These are phyloP conservation scores for Macaria notata DNA, from an alignment of 2,888 invertebrate genomes.

Conservation along the genomic window DNA sequence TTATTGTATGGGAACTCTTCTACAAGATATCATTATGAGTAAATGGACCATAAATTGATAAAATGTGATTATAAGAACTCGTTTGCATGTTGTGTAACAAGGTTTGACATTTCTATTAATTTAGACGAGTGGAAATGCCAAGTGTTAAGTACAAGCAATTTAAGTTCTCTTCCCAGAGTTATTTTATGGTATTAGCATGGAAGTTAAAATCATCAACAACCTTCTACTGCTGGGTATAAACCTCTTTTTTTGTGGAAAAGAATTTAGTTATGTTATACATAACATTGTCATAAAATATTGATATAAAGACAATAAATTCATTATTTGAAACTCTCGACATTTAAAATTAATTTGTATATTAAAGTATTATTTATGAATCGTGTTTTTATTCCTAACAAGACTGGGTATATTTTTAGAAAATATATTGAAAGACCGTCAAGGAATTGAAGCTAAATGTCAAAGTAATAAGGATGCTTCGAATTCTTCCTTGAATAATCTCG, in stretches of 20 bases:
- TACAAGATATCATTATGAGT: constrained; percentile 26
- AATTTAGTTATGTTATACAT: no score
- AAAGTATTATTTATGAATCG: no score
- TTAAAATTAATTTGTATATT: no score
- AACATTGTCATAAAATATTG: no score
- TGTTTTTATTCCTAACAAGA: no score
- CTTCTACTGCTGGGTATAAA: no score
- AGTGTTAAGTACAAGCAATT: not conserved
- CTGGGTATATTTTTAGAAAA: not conserved
- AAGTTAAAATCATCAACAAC: no score
- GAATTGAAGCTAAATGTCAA: constrained; percentile 15
- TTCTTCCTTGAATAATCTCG: constrained; percentile 30
- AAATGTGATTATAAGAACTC: constrained; percentile 14
- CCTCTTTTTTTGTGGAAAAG: no score
- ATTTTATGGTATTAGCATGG: no score
- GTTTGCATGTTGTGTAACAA: constrained; percentile 6
- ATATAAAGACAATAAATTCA: no score
- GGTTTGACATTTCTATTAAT: constrained; percentile 2
- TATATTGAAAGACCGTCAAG: not conserved
- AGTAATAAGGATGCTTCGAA: constrained; percentile 35
- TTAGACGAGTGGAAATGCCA: not conserved
- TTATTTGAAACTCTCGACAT: no score
- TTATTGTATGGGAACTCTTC: constrained; percentile 21
- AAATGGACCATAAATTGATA: constrained; percentile 28
- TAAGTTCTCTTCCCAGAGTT: no score